Conservation (phyloP, 2,888 invertebrate species). For the Hesperia comma region DNA sequence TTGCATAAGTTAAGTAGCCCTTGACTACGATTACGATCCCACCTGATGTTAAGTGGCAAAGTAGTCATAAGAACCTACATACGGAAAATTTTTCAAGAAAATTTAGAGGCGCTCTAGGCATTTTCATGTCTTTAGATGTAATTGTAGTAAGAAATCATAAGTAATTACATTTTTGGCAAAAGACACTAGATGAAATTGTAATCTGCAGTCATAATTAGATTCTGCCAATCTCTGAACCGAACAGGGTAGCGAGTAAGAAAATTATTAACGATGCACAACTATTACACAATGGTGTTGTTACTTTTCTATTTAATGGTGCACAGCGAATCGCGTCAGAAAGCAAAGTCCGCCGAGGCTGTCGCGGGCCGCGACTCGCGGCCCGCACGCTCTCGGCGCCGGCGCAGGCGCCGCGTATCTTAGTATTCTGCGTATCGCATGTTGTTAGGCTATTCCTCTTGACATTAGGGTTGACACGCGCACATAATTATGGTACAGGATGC, state of each 20-base stretch:
- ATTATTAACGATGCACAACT: not conserved
- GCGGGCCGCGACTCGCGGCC: constrained; percentile 36
- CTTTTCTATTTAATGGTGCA: constrained; percentile 8
- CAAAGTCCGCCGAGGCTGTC: constrained; percentile 23
- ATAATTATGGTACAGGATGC: constrained; percentile 31
- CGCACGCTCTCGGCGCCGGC: constrained; percentile 50
- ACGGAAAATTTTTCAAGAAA: too few species aligned
- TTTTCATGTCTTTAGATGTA: too few species aligned
- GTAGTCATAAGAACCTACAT: too few species aligned
- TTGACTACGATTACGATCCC: too few species aligned
- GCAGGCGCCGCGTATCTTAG: constrained; percentile 63
- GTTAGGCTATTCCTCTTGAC: constrained; percentile 55
- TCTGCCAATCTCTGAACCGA: not conserved
- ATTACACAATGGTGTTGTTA: not conserved
- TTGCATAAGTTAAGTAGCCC: too few species aligned
- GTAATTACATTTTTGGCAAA: too few species aligned
- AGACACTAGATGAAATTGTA: too few species aligned
- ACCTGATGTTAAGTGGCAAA: too few species aligned
- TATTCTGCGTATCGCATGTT: constrained; percentile 62
- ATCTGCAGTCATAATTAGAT: too few species aligned
- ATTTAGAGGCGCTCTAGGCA: too few species aligned
- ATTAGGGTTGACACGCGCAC: constrained; percentile 43
- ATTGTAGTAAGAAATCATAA: too few species aligned
- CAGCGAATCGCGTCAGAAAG: constrained; percentile 18
- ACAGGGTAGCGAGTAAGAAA: not conserved